Evolutionary conservation across 2,797 vertebrate genomes (phyloP).

Genomic region (Poecilia velifera): DNA sequence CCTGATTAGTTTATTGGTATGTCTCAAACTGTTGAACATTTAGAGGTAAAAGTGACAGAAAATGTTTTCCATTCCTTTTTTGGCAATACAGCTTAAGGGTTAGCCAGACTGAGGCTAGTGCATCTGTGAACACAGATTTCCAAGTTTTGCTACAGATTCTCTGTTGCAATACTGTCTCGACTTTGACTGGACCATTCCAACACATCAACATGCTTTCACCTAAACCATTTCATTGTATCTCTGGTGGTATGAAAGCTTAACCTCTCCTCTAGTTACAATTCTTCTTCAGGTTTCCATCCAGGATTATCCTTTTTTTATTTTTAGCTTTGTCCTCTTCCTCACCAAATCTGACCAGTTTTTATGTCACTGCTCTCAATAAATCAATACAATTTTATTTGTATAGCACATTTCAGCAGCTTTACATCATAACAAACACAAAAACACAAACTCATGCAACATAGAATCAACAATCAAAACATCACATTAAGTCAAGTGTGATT

Average conservation of each 20-base stretch:
- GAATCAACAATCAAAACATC: too few species aligned
- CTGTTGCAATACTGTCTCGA: background rate
- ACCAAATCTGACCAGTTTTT: background rate
- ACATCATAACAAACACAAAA: too few species aligned
- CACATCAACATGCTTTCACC: background rate
- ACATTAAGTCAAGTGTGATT: too few species aligned
- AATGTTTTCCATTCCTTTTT: background rate
- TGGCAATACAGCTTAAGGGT: background rate
- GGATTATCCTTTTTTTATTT: background rate
- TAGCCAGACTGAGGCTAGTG: background rate
- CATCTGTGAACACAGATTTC: background rate
- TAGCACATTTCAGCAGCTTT: too few species aligned
- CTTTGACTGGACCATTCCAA: background rate
- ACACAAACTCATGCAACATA: too few species aligned
- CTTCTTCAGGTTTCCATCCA: background rate
- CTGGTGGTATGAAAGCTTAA: background rate
- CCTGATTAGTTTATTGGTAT: background rate
- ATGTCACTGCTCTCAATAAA: background rate
- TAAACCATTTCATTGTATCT: background rate
- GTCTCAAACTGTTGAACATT: background rate
- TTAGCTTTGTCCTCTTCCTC: background rate
- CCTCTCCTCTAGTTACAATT: background rate
- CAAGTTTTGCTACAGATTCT: background rate
- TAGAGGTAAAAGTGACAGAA: background rate
- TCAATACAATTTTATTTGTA: too few species aligned